phyloP scores from a whole-genome alignment of 1,140 invertebrate genomes.

The Chlorops oryzae region DNA sequence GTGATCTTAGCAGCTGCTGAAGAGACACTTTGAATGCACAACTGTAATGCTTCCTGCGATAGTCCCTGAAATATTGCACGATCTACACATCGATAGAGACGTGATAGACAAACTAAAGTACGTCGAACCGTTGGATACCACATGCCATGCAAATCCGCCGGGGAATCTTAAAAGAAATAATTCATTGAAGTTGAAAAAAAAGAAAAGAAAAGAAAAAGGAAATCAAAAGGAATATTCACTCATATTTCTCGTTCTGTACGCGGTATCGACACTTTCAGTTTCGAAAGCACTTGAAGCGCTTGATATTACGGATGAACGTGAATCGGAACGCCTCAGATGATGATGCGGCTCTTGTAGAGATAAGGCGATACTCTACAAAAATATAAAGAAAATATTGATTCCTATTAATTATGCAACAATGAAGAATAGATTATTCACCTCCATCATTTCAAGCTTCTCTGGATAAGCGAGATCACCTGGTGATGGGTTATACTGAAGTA shows the following conservation, averaged over 20 bases:
- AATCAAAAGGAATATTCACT: constrained; percentile 18
- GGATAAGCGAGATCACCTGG: constrained; percentile 96
- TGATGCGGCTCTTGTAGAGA: constrained; percentile 59
- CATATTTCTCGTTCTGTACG: constrained; percentile 35
- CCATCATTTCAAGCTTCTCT: constrained; percentile 96
- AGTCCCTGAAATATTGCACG: constrained; percentile 91
- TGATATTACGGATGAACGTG: constrained; percentile 61
- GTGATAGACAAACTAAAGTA: constrained; percentile 89
- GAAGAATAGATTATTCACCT: constrained; percentile 48
- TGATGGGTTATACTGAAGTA: constrained; percentile 81
- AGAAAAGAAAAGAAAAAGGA: background rate
- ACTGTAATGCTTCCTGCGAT: constrained; percentile 88
- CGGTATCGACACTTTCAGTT: constrained; percentile 38
- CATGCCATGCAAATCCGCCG: constrained; percentile 97
- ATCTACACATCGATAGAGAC: constrained; percentile 92
- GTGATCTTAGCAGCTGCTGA: constrained; percentile 68
- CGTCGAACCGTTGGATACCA: constrained; percentile 97
- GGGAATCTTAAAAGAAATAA: constrained; percentile 63
- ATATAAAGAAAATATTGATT: background rate
- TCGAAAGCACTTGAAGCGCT: constrained; percentile 52
- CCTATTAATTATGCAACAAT: background rate
- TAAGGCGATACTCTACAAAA: constrained; percentile 62
- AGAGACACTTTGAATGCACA: constrained; percentile 86
- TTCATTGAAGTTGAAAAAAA: background rate
- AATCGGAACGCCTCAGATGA: constrained; percentile 57